Evolutionary conservation across 35 echinoderm and acorn worm species (phyloP), one percentile per base, ranked within the genome.

Genomic region (Chiridota heheva): DNA sequence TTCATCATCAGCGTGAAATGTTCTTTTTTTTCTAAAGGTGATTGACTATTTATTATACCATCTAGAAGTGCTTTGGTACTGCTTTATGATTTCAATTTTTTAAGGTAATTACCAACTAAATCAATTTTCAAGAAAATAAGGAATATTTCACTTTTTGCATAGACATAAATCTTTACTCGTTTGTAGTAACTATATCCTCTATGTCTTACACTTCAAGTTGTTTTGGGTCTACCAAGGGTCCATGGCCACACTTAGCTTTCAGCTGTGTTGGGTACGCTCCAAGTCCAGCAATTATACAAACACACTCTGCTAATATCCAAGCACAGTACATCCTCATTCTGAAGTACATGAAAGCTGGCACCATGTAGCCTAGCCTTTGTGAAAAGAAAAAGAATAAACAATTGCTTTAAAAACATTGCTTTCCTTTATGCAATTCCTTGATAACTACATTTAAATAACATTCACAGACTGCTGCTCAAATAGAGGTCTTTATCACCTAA

Each of bases 221-320:
- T 62, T 78, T 40, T 24, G 82, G 87, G 42, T 88, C 78, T 7
- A 93, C 62, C 8, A 81, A 75, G 18, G 95, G 95, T 34, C 95
- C 93, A 42, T 91, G 89, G 15, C 85, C 93, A 69, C 85, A 74
- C 76, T 73, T 91, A 0, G 95, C 73, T 56, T 89, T 91, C 6
- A 72, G 74, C 20, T 58, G 36, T 17, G 29, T 58, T 2, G 89
- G 95, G 41, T 91, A 98, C 16, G 95, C 89, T 38, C 89, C 95
- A 34, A 98, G 48, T 29, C 80, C 77, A 26, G 95, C 84, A 7
- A 69, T 69, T 30, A 98, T 89, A 55, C 95, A 98, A 15, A 98
- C 95, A 81, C 89, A 88, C 55, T 98, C 95, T 38, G 89, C 77
- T 18, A 89, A 77, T 13, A 98, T 65, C 93, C 88, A 91, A 27